phyloP scores from a whole-genome alignment of 64 coral and sea anemone species.

The Actinia equina region DNA sequence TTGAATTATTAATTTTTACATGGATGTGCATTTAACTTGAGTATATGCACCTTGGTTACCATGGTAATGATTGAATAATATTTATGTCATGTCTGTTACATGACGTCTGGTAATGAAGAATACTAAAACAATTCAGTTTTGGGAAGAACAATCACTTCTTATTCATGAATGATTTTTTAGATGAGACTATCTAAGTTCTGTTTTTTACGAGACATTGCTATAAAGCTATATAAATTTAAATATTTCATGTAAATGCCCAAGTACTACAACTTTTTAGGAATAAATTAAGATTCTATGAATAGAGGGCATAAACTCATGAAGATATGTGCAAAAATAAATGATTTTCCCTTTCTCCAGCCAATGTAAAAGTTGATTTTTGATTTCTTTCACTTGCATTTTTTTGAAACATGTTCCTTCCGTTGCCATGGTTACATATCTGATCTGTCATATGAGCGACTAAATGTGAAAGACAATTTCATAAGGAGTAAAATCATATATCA shows the following conservation, averaged over 20 bases:
- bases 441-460: not conserved
- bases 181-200: not conserved
- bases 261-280: not conserved
- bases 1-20: slow-evolving; percentile 6
- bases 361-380: not conserved
- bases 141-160: not conserved
- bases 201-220: not conserved
- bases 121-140: not conserved
- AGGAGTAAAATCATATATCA: no score
- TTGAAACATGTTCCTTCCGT: not conserved
- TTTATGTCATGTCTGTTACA: no score
- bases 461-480: no score
- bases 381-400: not conserved
- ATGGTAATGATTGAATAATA: not conserved
- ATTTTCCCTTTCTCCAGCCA: not conserved
- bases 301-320: not conserved
- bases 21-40: not conserved
- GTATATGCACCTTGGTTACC: not conserved
- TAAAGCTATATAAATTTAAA: not conserved
- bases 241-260: not conserved
- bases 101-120: no score
- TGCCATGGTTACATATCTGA: not conserved
- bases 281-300: not conserved
- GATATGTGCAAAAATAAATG: not conserved
- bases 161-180: not conserved